Evolutionary conservation across 2,797 vertebrate genomes (phyloP).

Genomic region (Peromyscus aztecus): DNA sequence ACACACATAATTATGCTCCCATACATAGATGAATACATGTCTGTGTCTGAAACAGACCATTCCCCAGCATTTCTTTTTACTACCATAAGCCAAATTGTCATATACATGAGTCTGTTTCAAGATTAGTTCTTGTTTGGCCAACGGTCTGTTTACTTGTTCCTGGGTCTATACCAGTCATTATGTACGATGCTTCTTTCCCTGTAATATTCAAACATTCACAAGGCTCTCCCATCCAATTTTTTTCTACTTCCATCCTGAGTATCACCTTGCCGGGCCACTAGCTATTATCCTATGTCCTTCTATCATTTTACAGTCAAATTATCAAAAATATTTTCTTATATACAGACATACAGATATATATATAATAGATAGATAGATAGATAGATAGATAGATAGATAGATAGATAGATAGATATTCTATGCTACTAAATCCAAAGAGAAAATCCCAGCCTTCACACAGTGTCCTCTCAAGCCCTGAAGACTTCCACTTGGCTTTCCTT

Average conservation of each 20-base stretch:
- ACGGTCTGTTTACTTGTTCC: not conserved
- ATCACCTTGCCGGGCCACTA: not conserved
- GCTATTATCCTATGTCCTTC: not conserved
- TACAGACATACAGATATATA: not conserved
- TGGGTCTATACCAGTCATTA: not conserved
- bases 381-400: not conserved
- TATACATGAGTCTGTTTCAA: not conserved
- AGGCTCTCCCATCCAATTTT: not conserved
- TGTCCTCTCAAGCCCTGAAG: not conserved
- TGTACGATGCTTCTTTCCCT: not conserved
- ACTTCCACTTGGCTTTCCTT: not conserved
- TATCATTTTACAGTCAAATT: not conserved
- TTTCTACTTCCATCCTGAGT: not conserved
- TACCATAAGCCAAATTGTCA: not conserved
- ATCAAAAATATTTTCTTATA: not conserved
- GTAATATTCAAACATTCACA: constrained; percentile 37
- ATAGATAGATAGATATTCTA: not conserved
- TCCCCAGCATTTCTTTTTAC: not conserved
- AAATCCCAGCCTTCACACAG: not conserved
- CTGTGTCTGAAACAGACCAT: not conserved
- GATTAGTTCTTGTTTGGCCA: not conserved
- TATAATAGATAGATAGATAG: not conserved
- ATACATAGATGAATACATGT: not conserved
- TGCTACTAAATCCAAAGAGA: not conserved
- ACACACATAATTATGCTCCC: not conserved